These are phyloP conservation scores for Crax fasciolata DNA, from an alignment of 2,797 vertebrate species.

Conservation along the genomic window DNA sequence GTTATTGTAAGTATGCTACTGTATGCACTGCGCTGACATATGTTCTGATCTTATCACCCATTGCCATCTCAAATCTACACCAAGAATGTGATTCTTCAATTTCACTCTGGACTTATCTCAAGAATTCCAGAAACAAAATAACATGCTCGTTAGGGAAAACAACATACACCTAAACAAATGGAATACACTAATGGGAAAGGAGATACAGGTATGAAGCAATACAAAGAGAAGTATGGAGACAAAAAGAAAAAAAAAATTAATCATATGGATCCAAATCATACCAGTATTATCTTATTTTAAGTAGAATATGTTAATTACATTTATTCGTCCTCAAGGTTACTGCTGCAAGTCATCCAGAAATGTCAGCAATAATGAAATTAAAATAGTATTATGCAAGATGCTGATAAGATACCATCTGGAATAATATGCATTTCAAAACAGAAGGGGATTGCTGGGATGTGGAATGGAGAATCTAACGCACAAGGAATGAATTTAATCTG, in stretches of 20 bases:
- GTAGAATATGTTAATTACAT: not conserved
- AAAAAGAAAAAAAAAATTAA: not conserved
- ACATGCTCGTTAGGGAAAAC: not conserved
- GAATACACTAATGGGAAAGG: not conserved
- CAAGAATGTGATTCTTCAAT: not conserved
- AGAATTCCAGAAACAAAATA: not conserved
- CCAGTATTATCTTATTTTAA: not conserved
- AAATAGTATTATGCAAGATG: not conserved
- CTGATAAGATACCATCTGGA: not conserved
- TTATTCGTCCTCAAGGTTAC: not conserved
- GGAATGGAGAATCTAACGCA: not conserved
- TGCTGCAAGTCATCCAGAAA: not conserved
- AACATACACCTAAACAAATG: not conserved
- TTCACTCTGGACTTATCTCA: not conserved
- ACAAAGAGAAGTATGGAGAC: not conserved
- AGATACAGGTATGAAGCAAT: not conserved
- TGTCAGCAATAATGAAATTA: not conserved
- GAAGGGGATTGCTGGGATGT: not conserved
- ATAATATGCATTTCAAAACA: not conserved
- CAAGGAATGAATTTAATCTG: not conserved
- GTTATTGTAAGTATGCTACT: not conserved
- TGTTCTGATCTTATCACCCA: not conserved
- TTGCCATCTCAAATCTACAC: not conserved
- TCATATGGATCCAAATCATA: not conserved
- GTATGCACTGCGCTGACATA: not conserved